Evolutionary conservation across 2,113 vertebrate genomes (phyloP).

Genomic region (Xyrauchen texanus): DNA sequence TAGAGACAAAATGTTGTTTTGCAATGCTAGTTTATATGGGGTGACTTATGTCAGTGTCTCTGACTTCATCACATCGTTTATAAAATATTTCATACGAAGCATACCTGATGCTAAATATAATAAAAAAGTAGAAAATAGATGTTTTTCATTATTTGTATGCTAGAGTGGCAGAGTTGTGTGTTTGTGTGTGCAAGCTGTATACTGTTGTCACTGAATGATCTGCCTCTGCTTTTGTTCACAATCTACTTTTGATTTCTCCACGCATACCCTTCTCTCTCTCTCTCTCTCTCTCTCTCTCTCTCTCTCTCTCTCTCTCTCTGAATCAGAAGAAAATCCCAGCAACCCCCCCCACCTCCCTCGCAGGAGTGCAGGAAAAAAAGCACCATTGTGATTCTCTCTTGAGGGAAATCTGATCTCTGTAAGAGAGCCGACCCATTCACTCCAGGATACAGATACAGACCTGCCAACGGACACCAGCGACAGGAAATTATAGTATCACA

Average conservation of each 20-base stretch:
- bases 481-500: conserved; percentile 58
- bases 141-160: conserved; percentile 60
- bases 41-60: conserved; percentile 71
- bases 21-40: conserved; percentile 71
- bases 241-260: conserved; percentile 69
- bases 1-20: conserved; percentile 73
- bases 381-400: conserved; percentile 72
- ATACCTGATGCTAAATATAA: conserved; percentile 79
- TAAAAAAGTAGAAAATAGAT: conserved; percentile 76
- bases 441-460: conserved; percentile 54
- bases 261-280: conserved; percentile 41
- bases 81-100: conserved; percentile 76
- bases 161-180: conserved; percentile 53
- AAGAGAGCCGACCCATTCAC: conserved; percentile 64
- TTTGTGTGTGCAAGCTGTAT: neutral
- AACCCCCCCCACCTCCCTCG: conserved; percentile 55
- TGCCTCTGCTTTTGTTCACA: conserved; percentile 70
- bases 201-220: conserved; percentile 62
- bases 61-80: conserved; percentile 81
- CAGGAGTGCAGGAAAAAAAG: conserved; percentile 61
- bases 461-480: conserved; percentile 46
- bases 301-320: conserved; percentile 55
- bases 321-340: conserved; percentile 57
- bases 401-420: conserved; percentile 72
- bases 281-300: conserved; percentile 32